A percentile compares a stretch with the other conserved stretches of the same genome.
These are phyloP conservation scores for Amiota minor DNA, from an alignment of 2,888 invertebrate species.

Conservation along the genomic window DNA sequence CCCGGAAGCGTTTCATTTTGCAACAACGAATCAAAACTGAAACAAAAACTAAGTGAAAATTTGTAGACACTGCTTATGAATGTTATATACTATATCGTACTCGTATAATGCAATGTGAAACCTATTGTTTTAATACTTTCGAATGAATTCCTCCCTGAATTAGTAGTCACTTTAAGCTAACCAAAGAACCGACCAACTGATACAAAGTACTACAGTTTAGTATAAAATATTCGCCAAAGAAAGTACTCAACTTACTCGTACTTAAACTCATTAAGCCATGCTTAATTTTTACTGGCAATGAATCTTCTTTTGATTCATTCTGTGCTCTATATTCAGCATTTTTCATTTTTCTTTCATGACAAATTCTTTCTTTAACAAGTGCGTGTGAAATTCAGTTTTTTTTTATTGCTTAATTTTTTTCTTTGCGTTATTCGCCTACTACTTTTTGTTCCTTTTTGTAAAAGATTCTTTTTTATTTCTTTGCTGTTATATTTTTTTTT, in stretches of 20 bases:
- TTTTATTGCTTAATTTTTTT: not conserved
- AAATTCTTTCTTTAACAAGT: not conserved
- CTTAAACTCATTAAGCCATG: not conserved
- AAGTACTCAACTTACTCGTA: not conserved
- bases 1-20: not conserved
- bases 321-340: not conserved
- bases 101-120: too few relatives aligned
- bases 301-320: not conserved
- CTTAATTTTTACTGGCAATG: slow-evolving; percentile 8
- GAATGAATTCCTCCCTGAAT: too few relatives aligned
- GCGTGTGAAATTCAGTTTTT: slow-evolving; percentile 6
- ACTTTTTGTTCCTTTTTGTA: slow-evolving; percentile 40
- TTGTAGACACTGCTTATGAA: too few relatives aligned
- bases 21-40: not conserved
- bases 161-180: too few relatives aligned
- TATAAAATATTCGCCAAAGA: too few relatives aligned
- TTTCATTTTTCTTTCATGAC: not conserved
- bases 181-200: too few relatives aligned
- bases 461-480: slow-evolving; percentile 48
- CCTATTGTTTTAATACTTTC: too few relatives aligned
- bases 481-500: not conserved
- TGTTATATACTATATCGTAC: too few relatives aligned
- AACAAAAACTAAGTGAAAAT: not conserved
- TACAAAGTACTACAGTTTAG: too few relatives aligned
- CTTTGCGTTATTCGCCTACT: not conserved